Conservation (phyloP, 2,888 invertebrate genomes). For the Leucophora obtusa region DNA sequence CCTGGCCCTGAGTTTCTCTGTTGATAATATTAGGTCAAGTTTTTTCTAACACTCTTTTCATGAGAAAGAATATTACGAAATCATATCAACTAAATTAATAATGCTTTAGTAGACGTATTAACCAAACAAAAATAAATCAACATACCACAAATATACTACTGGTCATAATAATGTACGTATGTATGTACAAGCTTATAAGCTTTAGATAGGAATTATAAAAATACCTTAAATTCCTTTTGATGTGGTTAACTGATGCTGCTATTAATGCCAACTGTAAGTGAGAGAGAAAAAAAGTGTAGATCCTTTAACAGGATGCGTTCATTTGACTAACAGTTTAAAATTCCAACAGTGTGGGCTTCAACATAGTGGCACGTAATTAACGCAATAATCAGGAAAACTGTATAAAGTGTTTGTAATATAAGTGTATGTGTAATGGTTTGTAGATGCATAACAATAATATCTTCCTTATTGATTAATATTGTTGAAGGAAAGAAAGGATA, state of each 20-base stretch:
- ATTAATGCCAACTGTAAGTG: not conserved
- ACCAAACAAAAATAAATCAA: not conserved
- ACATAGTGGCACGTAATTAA: slow-evolving; percentile 62
- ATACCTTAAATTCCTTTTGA: slow-evolving; percentile 62
- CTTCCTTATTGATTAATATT: slow-evolving; percentile 2
- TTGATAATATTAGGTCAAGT: not conserved
- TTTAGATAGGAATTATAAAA: slow-evolving; percentile 22
- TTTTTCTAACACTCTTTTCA: not conserved
- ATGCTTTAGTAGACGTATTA: not conserved
- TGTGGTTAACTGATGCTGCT: slow-evolving; percentile 32
- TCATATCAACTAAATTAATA: slow-evolving; percentile 3
- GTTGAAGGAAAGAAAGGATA: not conserved
- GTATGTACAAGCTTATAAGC: not conserved
- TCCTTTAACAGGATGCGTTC: slow-evolving; percentile 32
- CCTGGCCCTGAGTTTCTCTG: no score
- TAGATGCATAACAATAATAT: not conserved
- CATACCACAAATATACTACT: not conserved
- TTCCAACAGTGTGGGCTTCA: not conserved
- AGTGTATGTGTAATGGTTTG: slow-evolving; percentile 9
- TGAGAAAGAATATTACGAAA: not conserved
- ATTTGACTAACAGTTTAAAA: slow-evolving; percentile 22
- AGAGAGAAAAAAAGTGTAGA: not conserved
- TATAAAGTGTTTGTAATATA: slow-evolving; percentile 3
- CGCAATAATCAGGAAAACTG: slow-evolving; percentile 53
- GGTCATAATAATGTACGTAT: no score